Evolutionary conservation across 2,888 invertebrate genomes (phyloP), one percentile per base, ranked within the genome.

Genomic region (Theodoxus fluviatilis): DNA sequence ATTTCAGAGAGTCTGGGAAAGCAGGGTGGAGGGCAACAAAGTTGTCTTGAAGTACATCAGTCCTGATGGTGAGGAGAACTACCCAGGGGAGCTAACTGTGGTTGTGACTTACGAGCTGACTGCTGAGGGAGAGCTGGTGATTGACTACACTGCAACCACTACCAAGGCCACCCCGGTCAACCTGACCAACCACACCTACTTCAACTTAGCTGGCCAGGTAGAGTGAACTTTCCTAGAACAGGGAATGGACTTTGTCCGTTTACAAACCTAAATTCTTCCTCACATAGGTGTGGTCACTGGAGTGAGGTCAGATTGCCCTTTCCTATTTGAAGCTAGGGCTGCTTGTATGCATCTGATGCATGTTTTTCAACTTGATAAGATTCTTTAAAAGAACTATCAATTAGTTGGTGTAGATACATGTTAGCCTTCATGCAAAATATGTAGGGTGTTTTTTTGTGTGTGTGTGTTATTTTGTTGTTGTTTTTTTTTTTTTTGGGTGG

Each of bases 131-230:
- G 91, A 91, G 73, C 89, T 98, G 55, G 88, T 90, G 72, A 91
- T 96, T 4, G 90, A 92, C 73, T 94, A 93, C 90, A 91, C 89
- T 75, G 94, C 94, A 25, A 91, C 91, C 2, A 91, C 93, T 2
- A 92, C 91, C 12, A 93, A 93, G 83, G 90, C 93, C 0, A 96
- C 96, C 0, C 91, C 93, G 18, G 89, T 97, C 73, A 96, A 94
- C 86, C 88, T 98, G 70, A 95, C 95, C 63, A 94, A 93, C 86
- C 93, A 96, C 83, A 91, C 93, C 0, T 97, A 94, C 86, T 96
- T 97, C 87, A 98, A 98, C 88, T 90, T 98, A 52, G 94, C 92
- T 65, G 96, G 96, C n/a, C 94, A 96, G 88, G 92, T 92, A 82
- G n/a, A 88, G 80, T 72, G 12, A 40, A 57, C 15, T 25, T 59